Evolutionary conservation across 2,113 vertebrate genomes (phyloP).

Genomic region (Etia nguti): DNA sequence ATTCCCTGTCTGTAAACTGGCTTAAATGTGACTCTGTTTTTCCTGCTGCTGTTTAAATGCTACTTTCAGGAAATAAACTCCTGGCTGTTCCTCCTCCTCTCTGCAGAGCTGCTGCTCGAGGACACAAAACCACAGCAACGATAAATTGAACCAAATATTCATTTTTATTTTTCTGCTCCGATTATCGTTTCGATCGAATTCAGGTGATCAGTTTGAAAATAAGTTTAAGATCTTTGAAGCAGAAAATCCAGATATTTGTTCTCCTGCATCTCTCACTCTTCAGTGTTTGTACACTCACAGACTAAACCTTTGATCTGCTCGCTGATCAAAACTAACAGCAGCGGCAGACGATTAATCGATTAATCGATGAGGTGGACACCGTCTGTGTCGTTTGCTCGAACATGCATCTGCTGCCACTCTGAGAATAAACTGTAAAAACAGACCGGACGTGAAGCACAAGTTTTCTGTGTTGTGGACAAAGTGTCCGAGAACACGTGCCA

Average conservation of each 20-base stretch:
- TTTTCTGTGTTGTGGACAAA: neutral
- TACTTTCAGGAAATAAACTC: neutral
- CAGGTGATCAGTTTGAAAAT: neutral
- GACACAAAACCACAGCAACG: neutral
- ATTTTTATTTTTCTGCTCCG: neutral
- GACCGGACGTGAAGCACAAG: fast-evolving
- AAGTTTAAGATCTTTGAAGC: neutral
- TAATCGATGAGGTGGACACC: fast-evolving
- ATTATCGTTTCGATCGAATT: fast-evolving
- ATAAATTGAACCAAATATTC: fast-evolving
- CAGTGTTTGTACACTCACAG: neutral
- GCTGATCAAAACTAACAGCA: neutral
- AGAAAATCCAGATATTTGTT: neutral
- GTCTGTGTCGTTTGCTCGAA: neutral
- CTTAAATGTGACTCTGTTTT: fast-evolving
- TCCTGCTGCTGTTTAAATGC: neutral
- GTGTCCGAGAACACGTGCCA: neutral
- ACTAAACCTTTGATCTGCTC: neutral
- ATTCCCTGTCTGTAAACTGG: fast-evolving
- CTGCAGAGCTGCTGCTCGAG: neutral
- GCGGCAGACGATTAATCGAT: neutral
- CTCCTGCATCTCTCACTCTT: neutral
- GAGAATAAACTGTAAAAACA: neutral
- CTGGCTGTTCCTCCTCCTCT: fast-evolving
- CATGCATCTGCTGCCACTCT: neutral